Base-by-base conservation (phyloP, 2,888 invertebrate species). In the Lasioglossum figueresi region DNA sequence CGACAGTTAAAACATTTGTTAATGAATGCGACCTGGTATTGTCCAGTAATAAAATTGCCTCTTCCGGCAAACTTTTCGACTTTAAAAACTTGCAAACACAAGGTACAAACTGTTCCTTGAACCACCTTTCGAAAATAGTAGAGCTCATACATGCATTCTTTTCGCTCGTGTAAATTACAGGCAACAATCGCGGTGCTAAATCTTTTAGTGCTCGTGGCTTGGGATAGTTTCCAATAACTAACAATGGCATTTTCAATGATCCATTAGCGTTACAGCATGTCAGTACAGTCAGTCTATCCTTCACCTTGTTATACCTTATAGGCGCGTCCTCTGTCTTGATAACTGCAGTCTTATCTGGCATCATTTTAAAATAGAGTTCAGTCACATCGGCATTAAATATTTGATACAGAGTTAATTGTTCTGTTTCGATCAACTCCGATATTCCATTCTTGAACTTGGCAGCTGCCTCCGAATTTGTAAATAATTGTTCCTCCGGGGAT, bases 351-450 rank as follows among this genome's bases (percentile, higher is more conserved):
- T 73, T 31, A 23, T 73, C 45, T 23, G 73, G 73, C 73, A 48
- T 73, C 73, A 73, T 73, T 73, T 73, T 73, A 27, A 45, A 73
- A 34, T 73, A 73, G 10, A 73, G 45, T 31, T 45, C 73, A 19
- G 73, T 73, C 23, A 45, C 34, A 10, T 68, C 37, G 0, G 68
- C 68, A 68, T 68, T 68, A 68, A 68, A 68, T 37, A 68, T 68
- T 37, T 68, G 68, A n/a, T 68, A 23, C 4, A 8, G 8, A 12
- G 19, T 68, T 37, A 68, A 37, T 68, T 68, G 19, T 68, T 68
- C 68, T 23, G 34, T 4, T 37, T 68, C 34, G 34, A 68, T 68
- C 37, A 68, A 68, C 16, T 68, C 23, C 12, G 37, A 10, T n/a
- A 68, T 12, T n/a, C 4, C 34, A 23, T 68, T 68, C 12, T 68